These are phyloP conservation scores for Homarus americanus DNA, from an alignment of 1,140 invertebrate species.

Conservation along the genomic window DNA sequence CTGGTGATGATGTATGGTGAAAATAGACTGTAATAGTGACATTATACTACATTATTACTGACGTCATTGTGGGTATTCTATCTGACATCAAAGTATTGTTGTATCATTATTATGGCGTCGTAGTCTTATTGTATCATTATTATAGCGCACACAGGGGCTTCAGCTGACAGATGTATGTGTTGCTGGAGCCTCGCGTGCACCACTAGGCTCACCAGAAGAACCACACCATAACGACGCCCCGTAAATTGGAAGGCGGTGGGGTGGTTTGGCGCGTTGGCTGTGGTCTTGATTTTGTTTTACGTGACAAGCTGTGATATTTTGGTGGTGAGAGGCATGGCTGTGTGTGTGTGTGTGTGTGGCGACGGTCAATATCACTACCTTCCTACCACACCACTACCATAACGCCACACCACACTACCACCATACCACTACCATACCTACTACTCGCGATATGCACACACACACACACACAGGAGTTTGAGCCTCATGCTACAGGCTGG, in stretches of 20 bases:
- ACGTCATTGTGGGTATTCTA: too few species aligned
- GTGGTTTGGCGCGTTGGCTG: not conserved
- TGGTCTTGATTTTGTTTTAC: conserved; percentile 1
- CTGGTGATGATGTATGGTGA: not conserved
- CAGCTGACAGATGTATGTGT: not conserved
- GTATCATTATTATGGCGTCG: not conserved
- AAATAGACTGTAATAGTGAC: not conserved
- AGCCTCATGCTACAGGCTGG: too few species aligned
- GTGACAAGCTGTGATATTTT: conserved; percentile 9
- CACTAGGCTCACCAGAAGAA: not conserved
- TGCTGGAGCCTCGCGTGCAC: not conserved
- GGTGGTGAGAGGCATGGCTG: not conserved
- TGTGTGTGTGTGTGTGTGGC: not conserved
- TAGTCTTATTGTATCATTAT: not conserved
- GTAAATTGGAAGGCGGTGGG: not conserved
- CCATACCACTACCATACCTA: too few species aligned
- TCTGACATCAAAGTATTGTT: not conserved
- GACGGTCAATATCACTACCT: not conserved
- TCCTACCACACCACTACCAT: too few species aligned
- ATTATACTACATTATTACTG: not conserved
- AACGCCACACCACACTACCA: too few species aligned
- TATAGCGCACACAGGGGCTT: too few species aligned
- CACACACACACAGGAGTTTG: too few species aligned
- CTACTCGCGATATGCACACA: too few species aligned
- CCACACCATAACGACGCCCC: not conserved